phyloP scores from a whole-genome alignment of 2,888 invertebrate genomes.

The Geophilus truncorum region DNA sequence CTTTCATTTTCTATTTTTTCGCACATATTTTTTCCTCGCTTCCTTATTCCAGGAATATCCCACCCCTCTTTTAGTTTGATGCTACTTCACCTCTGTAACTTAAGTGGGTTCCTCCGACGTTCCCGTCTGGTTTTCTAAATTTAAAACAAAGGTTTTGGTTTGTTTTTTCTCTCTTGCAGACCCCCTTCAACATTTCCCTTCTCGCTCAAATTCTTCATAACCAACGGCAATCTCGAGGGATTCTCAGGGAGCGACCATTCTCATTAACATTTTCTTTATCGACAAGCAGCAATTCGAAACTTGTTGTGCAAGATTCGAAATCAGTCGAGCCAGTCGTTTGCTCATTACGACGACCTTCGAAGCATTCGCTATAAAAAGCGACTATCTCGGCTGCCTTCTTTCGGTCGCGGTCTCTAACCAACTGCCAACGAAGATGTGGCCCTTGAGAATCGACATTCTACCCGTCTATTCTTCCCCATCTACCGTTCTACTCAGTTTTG shows the following conservation, averaged over 20 bases:
- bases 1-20: neutral
- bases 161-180: neutral
- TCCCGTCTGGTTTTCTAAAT: slow-evolving; percentile 25
- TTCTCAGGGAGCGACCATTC: neutral
- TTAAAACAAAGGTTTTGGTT: slow-evolving; percentile 12
- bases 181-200: too few relatives aligned
- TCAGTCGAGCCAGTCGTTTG: neutral
- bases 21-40: neutral
- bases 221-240: too few relatives aligned
- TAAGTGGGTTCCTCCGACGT: slow-evolving; percentile 16
- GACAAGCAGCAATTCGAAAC: neutral
- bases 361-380: slow-evolving; percentile 11
- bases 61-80: slow-evolving; percentile 12
- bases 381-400: slow-evolving; percentile 18
- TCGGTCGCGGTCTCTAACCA: slow-evolving; percentile 7
- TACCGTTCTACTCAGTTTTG: neutral
- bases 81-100: slow-evolving; percentile 9
- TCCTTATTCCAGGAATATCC: slow-evolving; percentile 6
- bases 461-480: neutral
- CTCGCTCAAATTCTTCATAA: too few relatives aligned
- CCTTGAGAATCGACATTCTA: slow-evolving; percentile 19
- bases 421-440: neutral
- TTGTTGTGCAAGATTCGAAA: neutral
- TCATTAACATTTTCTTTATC: neutral
- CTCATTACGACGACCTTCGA: slow-evolving; percentile 14